Conservation (phyloP, 2,797 vertebrate species). For the Lagorchestes hirsutus region DNA sequence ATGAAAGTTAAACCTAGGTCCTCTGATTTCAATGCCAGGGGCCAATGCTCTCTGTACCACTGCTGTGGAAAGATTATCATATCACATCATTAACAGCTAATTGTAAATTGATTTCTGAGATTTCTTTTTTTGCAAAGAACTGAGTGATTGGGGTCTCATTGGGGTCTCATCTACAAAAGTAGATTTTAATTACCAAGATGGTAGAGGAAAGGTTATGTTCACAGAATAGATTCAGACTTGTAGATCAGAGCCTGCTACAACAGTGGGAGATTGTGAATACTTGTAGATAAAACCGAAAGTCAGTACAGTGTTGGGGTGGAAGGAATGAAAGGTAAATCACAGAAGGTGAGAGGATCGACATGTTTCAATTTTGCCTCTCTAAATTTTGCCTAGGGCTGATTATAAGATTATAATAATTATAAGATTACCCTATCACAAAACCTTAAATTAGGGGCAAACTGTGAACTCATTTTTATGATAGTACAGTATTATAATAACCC, state of each 20-base stretch:
- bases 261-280: not conserved
- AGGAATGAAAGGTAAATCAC: not conserved
- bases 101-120: not conserved
- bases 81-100: slow-evolving; percentile 19
- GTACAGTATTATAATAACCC: not conserved
- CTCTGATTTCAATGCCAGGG: not conserved
- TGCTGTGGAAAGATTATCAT: not conserved
- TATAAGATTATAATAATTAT: not conserved
- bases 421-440: not conserved
- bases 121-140: not conserved
- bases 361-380: not conserved
- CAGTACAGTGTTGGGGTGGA: not conserved
- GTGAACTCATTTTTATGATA: not conserved
- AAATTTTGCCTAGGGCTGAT: not conserved
- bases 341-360: not conserved
- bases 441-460: not conserved
- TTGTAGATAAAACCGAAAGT: not conserved
- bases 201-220: not conserved
- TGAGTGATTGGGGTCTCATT: not conserved
- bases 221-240: not conserved
- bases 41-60: not conserved
- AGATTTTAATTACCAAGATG: not conserved
- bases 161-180: not conserved
- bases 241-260: not conserved
- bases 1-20: not conserved